Percentiles rank a stretch among this genome's conserved stretches.
Conservation (phyloP, 2,113 vertebrate genomes). For the Pangasianodon gigas region DNA sequence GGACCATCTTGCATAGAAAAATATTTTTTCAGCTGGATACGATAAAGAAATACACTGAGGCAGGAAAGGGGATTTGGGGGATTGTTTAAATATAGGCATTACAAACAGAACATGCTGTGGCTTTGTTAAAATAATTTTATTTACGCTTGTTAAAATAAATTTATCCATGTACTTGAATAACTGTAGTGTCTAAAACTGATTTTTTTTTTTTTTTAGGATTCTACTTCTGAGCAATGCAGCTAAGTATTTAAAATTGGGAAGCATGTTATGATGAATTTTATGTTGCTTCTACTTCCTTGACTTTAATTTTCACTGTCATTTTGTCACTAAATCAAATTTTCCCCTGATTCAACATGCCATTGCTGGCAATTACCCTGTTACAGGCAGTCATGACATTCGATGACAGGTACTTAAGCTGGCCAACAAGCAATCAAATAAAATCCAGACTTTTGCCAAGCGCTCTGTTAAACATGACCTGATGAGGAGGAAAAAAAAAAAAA, state of each 20-base stretch:
- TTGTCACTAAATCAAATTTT: conserved; percentile 44
- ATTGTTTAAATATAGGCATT: conserved; percentile 49
- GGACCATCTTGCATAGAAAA: conserved; percentile 51
- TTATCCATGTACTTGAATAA: background rate
- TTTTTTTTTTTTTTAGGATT: background rate
- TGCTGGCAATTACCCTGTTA: conserved; percentile 37
- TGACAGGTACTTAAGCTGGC: conserved; percentile 52
- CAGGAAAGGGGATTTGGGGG: conserved; percentile 36
- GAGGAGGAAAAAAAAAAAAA: background rate
- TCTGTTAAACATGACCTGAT: conserved; percentile 67
- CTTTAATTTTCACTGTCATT: conserved; percentile 17
- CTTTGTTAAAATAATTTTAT: conserved; percentile 27
- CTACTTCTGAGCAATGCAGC: background rate
- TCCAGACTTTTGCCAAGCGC: conserved; percentile 50
- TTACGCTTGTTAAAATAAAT: background rate
- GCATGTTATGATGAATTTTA: background rate
- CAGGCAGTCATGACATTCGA: conserved; percentile 39
- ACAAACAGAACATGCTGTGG: conserved; percentile 41
- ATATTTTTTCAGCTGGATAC: conserved; percentile 61
- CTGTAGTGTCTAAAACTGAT: background rate
- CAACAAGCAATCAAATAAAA: conserved; percentile 57
- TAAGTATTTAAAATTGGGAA: background rate
- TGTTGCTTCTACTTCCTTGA: background rate
- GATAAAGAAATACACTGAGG: conserved; percentile 49
- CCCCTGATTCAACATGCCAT: conserved; percentile 44